A percentile compares a stretch with the other conserved stretches of the same genome.
These are phyloP conservation scores for Opisthocomus hoazin DNA, from an alignment of 2,113 vertebrate species.

Conservation along the genomic window DNA sequence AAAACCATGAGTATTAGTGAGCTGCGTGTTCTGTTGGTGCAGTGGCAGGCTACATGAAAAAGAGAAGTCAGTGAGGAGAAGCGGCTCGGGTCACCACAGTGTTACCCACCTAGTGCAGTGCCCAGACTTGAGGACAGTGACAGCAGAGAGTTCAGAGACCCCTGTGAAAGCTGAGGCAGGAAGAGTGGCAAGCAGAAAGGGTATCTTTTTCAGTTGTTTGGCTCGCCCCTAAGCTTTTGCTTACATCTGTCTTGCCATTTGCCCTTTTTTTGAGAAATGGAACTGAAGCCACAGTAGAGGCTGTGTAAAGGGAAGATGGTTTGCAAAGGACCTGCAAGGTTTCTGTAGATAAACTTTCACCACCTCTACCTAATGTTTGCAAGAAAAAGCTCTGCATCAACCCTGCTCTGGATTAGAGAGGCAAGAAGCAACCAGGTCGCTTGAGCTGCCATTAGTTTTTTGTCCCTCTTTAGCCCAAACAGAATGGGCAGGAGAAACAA, in stretches of 20 bases:
- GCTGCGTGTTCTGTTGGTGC: background rate
- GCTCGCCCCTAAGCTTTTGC: background rate
- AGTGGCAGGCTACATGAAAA: background rate
- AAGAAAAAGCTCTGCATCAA: background rate
- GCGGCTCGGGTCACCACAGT: background rate
- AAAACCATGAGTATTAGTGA: background rate
- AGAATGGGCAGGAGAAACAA: background rate
- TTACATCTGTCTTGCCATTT: background rate
- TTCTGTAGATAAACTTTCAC: background rate
- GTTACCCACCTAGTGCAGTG: background rate
- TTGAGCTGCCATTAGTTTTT: background rate
- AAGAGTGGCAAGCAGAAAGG: background rate
- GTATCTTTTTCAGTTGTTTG: background rate
- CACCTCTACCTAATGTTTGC: background rate
- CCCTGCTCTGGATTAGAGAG: background rate
- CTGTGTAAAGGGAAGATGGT: background rate
- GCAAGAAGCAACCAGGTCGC: background rate
- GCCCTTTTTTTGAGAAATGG: background rate
- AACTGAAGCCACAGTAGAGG: background rate
- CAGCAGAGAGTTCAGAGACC: background rate
- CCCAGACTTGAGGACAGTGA: background rate
- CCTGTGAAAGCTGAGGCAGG: background rate
- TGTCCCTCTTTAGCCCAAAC: background rate
- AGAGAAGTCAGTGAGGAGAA: background rate
- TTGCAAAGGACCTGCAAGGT: background rate